Base-by-base conservation (phyloP, 2,113 vertebrate species). In the Cryptomyrus ogoouensis region DNA sequence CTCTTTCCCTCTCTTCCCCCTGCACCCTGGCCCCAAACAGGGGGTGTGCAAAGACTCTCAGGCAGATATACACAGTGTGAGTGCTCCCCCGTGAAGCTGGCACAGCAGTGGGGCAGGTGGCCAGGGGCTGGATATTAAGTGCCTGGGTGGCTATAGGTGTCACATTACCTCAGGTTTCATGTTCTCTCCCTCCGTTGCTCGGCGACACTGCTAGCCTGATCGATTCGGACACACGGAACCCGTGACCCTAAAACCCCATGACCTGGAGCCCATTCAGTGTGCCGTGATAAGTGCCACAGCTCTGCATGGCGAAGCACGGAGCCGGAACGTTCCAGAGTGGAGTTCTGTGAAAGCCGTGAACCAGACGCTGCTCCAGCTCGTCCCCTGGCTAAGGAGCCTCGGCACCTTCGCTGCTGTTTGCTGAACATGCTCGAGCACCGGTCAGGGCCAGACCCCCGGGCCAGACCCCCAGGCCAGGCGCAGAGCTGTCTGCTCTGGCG, bases 1-100 rank as follows among this genome's bases (percentile, higher is more conserved):
- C 90, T 87, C 70, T 91, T 56, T 47, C 84, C 53, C 47, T 56
- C 87, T 86, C 92, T 80, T 90, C 66, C 27, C 62, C 62, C 62
- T 27, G n/a, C 62, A 70, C 62, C 62, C 62, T 31, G 62, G 62
- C 62, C 62, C 62, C 62, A 70, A 70, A 89, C 90, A 95, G 91
- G 96, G 96, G 96, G 95, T 96, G 96, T 97, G 96, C 96, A 97
- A 97, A 97, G 96, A 96, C 88, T 91, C 47, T 50, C 84, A 52
- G 24, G 3, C 44, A 86, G 44, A 3, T 94, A 1, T 91, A 94
- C 89, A 89, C 94, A 27, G n/a, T 74, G 21, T 84, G n/a, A 52
- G 17, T 50, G 49, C 21, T 31, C n/a, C 47, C 21, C 47, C 21
- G 24, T 27, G 47, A 52, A 49, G 24, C 66, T 66, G n/a, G 2